phyloP scores from a whole-genome alignment of 2,797 vertebrate species.

The Varecia variegata region DNA sequence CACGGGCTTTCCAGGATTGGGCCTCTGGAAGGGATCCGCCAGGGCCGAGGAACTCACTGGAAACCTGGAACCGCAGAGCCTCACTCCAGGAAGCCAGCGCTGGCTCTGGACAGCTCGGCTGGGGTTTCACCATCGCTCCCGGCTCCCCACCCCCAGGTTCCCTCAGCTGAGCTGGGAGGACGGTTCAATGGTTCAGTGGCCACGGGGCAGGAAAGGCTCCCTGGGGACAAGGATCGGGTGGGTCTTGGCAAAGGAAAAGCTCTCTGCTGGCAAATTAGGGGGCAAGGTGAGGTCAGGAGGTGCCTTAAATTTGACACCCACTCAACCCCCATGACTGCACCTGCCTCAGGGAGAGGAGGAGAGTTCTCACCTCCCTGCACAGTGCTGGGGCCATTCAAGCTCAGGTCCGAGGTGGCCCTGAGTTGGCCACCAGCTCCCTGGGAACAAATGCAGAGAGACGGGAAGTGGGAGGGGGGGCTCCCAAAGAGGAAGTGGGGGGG shows the following conservation, averaged over 20 bases:
- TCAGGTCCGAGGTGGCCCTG: not conserved
- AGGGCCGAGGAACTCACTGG: not conserved
- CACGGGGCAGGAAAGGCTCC: not conserved
- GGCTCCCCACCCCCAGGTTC: not conserved
- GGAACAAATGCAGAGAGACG: not conserved
- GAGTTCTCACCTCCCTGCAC: not conserved
- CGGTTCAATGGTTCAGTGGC: not conserved
- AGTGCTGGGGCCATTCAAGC: not conserved
- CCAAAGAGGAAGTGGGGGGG: not conserved
- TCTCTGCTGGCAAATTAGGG: not conserved
- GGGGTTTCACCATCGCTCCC: not conserved
- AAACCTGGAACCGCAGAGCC: not conserved
- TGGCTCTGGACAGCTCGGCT: not conserved
- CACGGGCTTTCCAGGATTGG: not conserved
- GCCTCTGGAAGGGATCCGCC: not conserved
- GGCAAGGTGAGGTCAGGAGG: not conserved
- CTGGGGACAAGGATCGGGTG: not conserved
- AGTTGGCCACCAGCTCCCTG: not conserved
- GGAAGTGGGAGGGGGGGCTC: not conserved
- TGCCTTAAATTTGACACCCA: not conserved
- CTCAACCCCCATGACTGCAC: not conserved
- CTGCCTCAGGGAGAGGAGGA: not conserved
- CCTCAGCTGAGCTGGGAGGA: not conserved
- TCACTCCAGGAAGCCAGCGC: not conserved
- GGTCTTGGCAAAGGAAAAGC: not conserved